Percentiles rank a stretch among this genome's conserved stretches.
Evolutionary conservation across 2,888 invertebrate genomes (phyloP).

Genomic region (Pseudococcus jackbeardsleyi): DNA sequence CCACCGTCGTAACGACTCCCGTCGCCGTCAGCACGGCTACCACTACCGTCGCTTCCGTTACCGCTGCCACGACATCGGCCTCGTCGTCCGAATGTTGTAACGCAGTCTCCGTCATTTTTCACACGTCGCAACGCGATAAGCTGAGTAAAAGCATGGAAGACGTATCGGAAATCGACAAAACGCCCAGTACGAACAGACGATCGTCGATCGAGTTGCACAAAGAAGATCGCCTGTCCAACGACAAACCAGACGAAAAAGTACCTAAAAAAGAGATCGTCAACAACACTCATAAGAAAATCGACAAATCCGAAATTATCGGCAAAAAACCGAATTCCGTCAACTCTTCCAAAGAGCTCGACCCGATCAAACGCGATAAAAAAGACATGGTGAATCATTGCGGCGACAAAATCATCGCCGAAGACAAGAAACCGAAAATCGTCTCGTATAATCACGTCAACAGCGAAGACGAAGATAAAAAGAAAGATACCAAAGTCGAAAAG

Average conservation of each 20-base stretch:
- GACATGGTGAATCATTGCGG: constrained; percentile 34
- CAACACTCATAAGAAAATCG: constrained; percentile 19
- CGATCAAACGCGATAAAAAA: constrained; percentile 30
- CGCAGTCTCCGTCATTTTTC: constrained; percentile 49
- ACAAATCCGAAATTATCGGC: neutral
- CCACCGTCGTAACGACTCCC: neutral
- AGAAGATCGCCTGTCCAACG: neutral
- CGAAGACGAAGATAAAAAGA: constrained; percentile 35
- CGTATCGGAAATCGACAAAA: constrained; percentile 32
- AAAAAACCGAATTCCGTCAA: constrained; percentile 37
- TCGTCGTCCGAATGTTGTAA: constrained; percentile 26
- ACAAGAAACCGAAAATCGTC: constrained; percentile 22
- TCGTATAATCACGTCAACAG: constrained; percentile 46
- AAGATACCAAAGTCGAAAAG: constrained; percentile 11
- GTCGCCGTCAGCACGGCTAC: neutral
- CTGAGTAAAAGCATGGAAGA: constrained; percentile 54
- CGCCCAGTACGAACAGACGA: constrained; percentile 3
- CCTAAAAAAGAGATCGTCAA: neutral
- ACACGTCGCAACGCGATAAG: constrained; percentile 57
- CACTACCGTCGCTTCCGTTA: neutral
- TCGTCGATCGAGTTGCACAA: constrained; percentile 52
- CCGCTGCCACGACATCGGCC: neutral
- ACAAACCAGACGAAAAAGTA: constrained; percentile 30
- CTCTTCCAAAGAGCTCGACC: neutral
- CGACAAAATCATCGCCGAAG: constrained; percentile 24